These are phyloP conservation scores for Boulengeromyrus knoepffleri DNA, from an alignment of 2,113 vertebrate genomes.

Conservation along the genomic window DNA sequence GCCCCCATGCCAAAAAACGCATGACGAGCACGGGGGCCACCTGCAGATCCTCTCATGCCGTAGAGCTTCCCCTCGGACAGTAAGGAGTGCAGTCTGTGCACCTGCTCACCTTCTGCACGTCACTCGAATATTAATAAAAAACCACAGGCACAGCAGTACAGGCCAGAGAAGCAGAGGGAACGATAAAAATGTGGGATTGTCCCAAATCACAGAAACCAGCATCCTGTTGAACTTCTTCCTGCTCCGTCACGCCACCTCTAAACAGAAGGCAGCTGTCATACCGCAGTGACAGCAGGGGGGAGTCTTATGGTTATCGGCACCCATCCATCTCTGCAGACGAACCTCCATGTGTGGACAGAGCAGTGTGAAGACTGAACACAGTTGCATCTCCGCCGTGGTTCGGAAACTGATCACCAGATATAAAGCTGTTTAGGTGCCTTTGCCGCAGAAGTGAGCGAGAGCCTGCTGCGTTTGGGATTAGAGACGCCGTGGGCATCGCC, in stretches of 20 bases:
- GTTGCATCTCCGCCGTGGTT: slow-evolving; percentile 47
- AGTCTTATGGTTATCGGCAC: slow-evolving; percentile 34
- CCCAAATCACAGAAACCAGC: not conserved
- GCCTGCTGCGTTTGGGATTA: slow-evolving; percentile 45
- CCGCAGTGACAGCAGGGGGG: not conserved
- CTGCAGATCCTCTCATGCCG: not conserved
- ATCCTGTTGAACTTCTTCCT: no score
- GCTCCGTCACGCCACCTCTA: not conserved
- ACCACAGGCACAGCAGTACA: not conserved
- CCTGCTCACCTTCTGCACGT: not conserved
- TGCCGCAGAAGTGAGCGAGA: slow-evolving; percentile 35
- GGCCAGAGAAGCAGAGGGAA: not conserved
- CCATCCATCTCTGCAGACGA: slow-evolving; percentile 25
- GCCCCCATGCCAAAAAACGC: not conserved
- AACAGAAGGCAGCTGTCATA: not conserved
- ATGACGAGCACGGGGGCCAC: not conserved
- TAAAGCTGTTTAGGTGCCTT: slow-evolving; percentile 46
- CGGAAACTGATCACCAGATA: slow-evolving; percentile 49
- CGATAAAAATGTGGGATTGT: not conserved
- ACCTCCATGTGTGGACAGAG: slow-evolving; percentile 37
- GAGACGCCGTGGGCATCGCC: slow-evolving; percentile 45
- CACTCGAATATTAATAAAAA: not conserved
- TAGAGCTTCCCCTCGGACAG: not conserved
- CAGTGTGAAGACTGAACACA: slow-evolving; percentile 41
- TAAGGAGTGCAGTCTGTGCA: not conserved